Conservation (phyloP, 2,113 vertebrate genomes). For the Cyprinodon variegatus region DNA sequence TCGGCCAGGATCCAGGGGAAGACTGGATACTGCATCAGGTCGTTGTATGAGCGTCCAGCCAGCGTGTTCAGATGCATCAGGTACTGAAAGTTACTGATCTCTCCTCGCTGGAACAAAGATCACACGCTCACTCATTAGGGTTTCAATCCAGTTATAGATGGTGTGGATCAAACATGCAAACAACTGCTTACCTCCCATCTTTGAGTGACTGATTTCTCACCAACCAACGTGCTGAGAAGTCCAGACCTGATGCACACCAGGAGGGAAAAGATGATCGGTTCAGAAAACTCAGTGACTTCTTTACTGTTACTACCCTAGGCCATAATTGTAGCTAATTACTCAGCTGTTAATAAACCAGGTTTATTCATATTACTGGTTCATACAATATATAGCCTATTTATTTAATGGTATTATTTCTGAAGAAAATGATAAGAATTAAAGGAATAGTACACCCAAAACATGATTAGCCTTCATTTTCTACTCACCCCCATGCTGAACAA, state of each 20-base stretch:
- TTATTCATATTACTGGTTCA: no score
- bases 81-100: slow-evolving; percentile 99
- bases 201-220: slow-evolving; percentile 97
- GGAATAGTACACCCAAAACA: no score
- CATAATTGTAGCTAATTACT: no score
- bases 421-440: no score
- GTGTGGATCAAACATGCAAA: no score
- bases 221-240: slow-evolving; percentile 95
- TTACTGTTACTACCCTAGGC: no score
- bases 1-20: slow-evolving; percentile 99
- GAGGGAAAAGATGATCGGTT: accelerated
- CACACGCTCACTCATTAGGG: not conserved
- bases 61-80: slow-evolving; percentile 98
- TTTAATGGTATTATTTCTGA: not conserved
- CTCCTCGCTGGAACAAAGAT: slow-evolving; percentile 86
- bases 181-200: slow-evolving; percentile 91
- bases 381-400: not conserved
- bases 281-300: not conserved
- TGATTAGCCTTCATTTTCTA: no score
- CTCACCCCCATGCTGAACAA: no score
- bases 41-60: slow-evolving; percentile 96
- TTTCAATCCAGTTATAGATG: no score
- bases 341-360: no score
- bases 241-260: slow-evolving; percentile 84
- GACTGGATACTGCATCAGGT: slow-evolving; percentile 99